Evolutionary conservation across 2,113 vertebrate species (phyloP), one percentile per base, ranked within the genome.

Genomic region (Thunnus thynnus): DNA sequence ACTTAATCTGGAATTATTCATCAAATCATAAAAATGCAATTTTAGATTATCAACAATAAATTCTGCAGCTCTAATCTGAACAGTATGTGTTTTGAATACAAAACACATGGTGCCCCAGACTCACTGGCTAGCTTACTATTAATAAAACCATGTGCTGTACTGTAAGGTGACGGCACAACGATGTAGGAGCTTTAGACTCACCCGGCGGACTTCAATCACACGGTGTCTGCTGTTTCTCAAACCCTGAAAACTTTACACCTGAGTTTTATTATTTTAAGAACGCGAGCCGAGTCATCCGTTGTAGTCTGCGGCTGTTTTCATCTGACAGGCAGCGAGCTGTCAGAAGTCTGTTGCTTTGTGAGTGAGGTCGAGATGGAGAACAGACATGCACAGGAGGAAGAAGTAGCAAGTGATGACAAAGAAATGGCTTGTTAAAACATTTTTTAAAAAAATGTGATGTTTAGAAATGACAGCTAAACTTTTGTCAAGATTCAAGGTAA

Each of bases 51-150:
- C 13, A 47, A 2, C 27, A 22, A 22, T 47, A n/a, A 5, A 25
- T 80, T 18, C n/a, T 63, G 58, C 52, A 41, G 22, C 41, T 14
- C 16, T 41, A 20, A 67, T 36, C 32, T 55, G 20, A 82, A 25
- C 65, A 51, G 67, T 50, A 22, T 78, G 61, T 68, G 46, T 30
- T 30, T 55, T 60, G 25, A 52, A 36, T 22, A 51, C 20, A 70
- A 30, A 62, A 36, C 64, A 67, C 75, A 27, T 57, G 63, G 78
- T 54, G 73, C 32, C 52, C 66, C 85, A 80, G 76, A 82, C 78
- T 51, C 9, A n/a, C 67, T 16, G 78, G 56, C 72, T 48, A 25
- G 52, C 54, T 63, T 71, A 61, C 76, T 82, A 85, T 87, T 76
- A 80, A 83, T 83, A 77, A 85, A 13, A 74, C 58, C 52, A 60